Conservation (phyloP, 2,797 vertebrate species). For the Carcharodon carcharias region DNA sequence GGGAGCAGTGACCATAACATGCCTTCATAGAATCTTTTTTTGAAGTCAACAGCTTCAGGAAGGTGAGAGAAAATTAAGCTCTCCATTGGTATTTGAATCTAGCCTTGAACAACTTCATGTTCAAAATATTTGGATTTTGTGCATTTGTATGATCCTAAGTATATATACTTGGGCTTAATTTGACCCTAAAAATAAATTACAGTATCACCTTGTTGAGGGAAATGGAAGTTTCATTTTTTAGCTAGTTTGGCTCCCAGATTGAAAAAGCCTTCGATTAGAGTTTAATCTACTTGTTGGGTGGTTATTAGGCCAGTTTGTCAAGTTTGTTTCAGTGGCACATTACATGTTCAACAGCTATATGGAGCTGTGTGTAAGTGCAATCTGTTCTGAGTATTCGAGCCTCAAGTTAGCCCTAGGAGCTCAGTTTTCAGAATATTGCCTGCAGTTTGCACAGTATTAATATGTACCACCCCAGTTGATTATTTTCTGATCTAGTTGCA, state of each 20-base stretch:
- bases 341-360: neutral
- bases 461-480: neutral
- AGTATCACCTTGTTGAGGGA: neutral
- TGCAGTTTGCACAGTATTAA: neutral
- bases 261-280: neutral
- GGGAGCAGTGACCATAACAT: too few species aligned
- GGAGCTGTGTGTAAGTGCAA: neutral
- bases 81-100: neutral
- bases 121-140: neutral
- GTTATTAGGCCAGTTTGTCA: neutral
- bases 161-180: neutral
- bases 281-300: neutral
- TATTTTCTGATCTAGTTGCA: neutral
- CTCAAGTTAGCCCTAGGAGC: neutral
- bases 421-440: neutral
- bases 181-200: neutral
- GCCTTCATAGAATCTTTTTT: neutral
- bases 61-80: neutral
- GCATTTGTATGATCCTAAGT: neutral
- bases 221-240: neutral
- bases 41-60: neutral
- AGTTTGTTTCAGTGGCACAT: neutral
- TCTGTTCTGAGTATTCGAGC: neutral
- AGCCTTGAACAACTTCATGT: neutral
- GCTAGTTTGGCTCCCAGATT: neutral